A percentile compares a stretch with the other conserved stretches of the same genome.
phyloP scores from a whole-genome alignment of 2,113 vertebrate genomes.

The Lepidothrix coronata region DNA sequence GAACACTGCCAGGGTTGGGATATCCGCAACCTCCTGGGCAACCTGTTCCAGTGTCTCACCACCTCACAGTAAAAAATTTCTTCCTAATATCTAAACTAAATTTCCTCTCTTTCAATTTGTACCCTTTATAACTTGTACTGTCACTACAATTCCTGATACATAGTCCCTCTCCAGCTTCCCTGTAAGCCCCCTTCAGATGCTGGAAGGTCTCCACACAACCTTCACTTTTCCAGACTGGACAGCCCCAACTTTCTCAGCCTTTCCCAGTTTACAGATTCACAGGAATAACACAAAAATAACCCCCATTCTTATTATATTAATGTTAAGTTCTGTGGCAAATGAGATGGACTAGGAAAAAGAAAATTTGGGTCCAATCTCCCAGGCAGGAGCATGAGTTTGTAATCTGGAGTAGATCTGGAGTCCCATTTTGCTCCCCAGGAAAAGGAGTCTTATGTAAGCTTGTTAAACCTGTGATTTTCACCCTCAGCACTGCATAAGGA shows the following conservation, averaged over 20 bases:
- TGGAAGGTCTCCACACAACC: not conserved
- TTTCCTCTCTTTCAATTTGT: not conserved
- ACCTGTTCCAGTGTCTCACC: not conserved
- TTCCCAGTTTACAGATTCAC: not conserved
- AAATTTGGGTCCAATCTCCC: rapidly evolving
- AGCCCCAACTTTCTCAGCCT: not conserved
- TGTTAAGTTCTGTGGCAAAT: not conserved
- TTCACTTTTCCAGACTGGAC: not conserved
- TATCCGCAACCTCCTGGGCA: rapidly evolving
- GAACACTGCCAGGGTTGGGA: not conserved
- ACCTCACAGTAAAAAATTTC: no score
- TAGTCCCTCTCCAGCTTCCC: not conserved
- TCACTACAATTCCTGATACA: not conserved
- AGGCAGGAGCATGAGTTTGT: not conserved
- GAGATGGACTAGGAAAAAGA: not conserved
- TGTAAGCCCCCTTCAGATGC: not conserved
- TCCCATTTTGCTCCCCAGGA: not conserved
- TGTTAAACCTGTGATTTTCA: not conserved
- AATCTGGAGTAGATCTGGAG: not conserved
- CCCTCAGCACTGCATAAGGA: rapidly evolving
- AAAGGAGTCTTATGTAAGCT: no score
- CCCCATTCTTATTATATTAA: rapidly evolving
- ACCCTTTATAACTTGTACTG: not conserved
- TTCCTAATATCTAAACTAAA: not conserved
- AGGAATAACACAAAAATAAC: not conserved